Base-by-base conservation (phyloP, 2,113 vertebrate genomes). In the Alouatta palliata region DNA sequence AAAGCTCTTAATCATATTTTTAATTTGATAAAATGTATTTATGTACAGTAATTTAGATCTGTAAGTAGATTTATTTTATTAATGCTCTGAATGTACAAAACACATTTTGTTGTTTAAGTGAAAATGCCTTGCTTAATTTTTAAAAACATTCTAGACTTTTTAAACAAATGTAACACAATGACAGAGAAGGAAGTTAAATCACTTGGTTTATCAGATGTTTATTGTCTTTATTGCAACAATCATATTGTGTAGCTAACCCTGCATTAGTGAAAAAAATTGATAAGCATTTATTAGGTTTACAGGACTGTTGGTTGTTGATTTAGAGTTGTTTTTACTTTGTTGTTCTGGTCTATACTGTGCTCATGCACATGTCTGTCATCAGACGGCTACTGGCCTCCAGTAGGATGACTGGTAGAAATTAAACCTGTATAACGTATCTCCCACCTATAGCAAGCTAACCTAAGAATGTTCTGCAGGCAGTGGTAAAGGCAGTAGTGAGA, bases 1-100 rank as follows among this genome's bases (percentile, higher is more conserved):
- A 64, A 77, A 95, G 21, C 70, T 89, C 75, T 94, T 95, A 97
- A 95, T 32, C 47, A 95, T 96, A 92, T 93, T 96, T 98, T 37
- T 11, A 47, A 91, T 97, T 97, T 97, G 93, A 94, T 90, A 95
- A 96, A 96, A 96, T 64, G 2, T 81, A 95, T 90, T 97, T 97
- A 97, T 90, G 40, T 85, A 97, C 96, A 92, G n/a, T 95, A 96
- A 97, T 96, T 91, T 85, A 47, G 94, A 30, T 66, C 21, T 87
- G 40, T 71, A 96, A 97, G 56, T 89, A 95, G 95, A 98, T 97
- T 94, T 71, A 97, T 97, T 92, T 93, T 85, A 94, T 97, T 97
- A 97, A 93, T 97, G 11, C 2, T 94, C 92, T n/a, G 94, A 97
- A 97, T 96, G 94, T 79, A 89, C 16, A 86, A 8, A 87, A 37